Evolutionary conservation across 2,113 vertebrate species (phyloP).

Genomic region (Benitochromis conjunctus): DNA sequence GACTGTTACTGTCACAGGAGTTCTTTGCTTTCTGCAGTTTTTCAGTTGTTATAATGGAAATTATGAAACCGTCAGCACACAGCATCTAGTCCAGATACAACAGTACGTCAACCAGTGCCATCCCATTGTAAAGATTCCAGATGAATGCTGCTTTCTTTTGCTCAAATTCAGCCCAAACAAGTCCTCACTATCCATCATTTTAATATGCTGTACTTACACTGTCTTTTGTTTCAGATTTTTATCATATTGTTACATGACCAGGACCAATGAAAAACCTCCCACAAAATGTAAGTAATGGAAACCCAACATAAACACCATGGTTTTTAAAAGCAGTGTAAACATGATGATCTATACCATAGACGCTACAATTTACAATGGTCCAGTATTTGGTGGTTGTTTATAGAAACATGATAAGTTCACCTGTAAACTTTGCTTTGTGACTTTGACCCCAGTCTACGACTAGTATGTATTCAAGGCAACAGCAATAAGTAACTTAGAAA

Average conservation of each 20-base stretch:
- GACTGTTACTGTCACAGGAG: background rate
- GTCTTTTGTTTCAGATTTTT: background rate
- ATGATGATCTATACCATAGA: background rate
- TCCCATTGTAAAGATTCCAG: background rate
- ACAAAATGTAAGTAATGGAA: slow-evolving; percentile 1
- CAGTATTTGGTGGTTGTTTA: background rate
- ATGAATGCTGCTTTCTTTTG: background rate
- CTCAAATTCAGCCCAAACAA: background rate
- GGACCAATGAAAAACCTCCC: background rate
- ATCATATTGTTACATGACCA: background rate
- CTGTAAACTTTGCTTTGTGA: background rate
- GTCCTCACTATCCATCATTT: background rate
- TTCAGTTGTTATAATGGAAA: slow-evolving; percentile 26
- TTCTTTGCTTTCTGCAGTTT: slow-evolving; percentile 23
- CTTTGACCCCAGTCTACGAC: background rate
- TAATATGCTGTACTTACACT: background rate
- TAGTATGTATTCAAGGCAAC: background rate
- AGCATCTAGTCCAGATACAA: background rate
- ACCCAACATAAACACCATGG: background rate
- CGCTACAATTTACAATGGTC: background rate
- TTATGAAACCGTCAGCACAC: slow-evolving; percentile 12
- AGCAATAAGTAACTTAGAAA: background rate
- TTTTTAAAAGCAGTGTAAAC: background rate
- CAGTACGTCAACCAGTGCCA: background rate
- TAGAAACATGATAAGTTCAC: background rate